A percentile compares a stretch with the other conserved stretches of the same genome.
These are phyloP conservation scores for Shargacucullia verbasci DNA, from an alignment of 2,888 invertebrate species.

Conservation along the genomic window DNA sequence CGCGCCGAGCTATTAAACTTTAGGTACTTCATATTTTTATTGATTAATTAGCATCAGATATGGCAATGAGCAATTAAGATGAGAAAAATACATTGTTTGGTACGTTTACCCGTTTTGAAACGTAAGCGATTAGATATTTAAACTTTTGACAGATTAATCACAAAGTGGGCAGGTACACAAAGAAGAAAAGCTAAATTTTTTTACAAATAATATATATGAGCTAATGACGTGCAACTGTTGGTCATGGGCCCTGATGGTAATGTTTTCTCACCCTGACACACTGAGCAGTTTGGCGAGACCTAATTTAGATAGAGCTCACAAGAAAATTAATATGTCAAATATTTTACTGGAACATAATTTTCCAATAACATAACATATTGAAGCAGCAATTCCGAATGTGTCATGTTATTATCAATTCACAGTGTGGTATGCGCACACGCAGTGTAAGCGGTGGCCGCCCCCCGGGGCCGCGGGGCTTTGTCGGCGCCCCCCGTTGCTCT, in stretches of 20 bases:
- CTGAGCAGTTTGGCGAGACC: no score
- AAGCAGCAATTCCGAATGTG: conserved; percentile 70
- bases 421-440: conserved; percentile 67
- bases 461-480: conserved; percentile 77
- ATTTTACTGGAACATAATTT: conserved; percentile 30
- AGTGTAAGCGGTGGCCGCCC: conserved; percentile 75
- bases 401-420: conserved; percentile 76
- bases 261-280: no score
- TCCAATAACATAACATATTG: conserved; percentile 58
- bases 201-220: no score
- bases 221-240: no score
- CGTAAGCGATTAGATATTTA: no score
- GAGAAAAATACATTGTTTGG: conserved; percentile 36
- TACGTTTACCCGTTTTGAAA: conserved; percentile 13
- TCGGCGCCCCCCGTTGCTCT: conserved; percentile 81
- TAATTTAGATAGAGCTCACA: background rate
- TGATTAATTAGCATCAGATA: conserved; percentile 70
- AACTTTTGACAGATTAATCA: no score
- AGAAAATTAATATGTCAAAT: no score
- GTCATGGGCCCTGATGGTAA: no score
- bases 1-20: conserved; percentile 47
- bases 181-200: no score
- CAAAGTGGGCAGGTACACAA: no score
- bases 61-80: conserved; percentile 60
- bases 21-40: conserved; percentile 68